A percentile compares a stretch with the other conserved stretches of the same genome.
Conservation (phyloP, 2,888 invertebrate species). For the Seira sanloemensis region DNA sequence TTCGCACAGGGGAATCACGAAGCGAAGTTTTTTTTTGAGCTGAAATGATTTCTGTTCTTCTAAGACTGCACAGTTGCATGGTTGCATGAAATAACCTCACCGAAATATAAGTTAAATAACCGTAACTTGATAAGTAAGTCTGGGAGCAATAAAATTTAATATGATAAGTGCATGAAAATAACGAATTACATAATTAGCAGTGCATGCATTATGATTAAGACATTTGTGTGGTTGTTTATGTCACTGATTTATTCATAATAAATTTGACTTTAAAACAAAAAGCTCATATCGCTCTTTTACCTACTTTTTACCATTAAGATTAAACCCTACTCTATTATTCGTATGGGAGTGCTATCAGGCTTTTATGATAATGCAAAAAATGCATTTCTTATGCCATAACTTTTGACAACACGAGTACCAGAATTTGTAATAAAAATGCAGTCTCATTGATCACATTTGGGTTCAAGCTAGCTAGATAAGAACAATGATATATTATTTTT, state of each 20-base stretch:
- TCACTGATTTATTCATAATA: slow-evolving; percentile 37
- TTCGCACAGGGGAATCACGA: too few species aligned
- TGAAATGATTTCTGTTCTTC: too few species aligned
- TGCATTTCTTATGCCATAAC: not conserved
- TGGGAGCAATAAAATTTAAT: not conserved
- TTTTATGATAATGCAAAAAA: not conserved
- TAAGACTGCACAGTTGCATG: too few species aligned
- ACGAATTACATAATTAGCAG: slow-evolving; percentile 40
- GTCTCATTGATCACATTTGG: not conserved
- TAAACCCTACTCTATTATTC: too few species aligned
- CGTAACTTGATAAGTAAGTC: slow-evolving; percentile 19
- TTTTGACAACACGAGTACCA: not conserved
- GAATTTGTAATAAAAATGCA: not conserved
- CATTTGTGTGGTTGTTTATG: slow-evolving; percentile 22
- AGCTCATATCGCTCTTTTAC: too few species aligned
- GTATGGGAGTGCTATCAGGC: too few species aligned
- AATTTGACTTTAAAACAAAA: not conserved
- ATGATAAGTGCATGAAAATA: not conserved
- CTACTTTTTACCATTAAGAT: too few species aligned
- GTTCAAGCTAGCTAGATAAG: not conserved
- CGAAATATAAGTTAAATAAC: slow-evolving; percentile 38
- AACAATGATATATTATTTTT: not conserved
- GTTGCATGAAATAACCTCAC: not conserved
- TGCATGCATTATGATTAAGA: slow-evolving; percentile 52
- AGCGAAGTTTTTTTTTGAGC: too few species aligned